These are phyloP conservation scores for Ictalurus punctatus DNA, from an alignment of 2,113 vertebrate species.

Conservation along the genomic window DNA sequence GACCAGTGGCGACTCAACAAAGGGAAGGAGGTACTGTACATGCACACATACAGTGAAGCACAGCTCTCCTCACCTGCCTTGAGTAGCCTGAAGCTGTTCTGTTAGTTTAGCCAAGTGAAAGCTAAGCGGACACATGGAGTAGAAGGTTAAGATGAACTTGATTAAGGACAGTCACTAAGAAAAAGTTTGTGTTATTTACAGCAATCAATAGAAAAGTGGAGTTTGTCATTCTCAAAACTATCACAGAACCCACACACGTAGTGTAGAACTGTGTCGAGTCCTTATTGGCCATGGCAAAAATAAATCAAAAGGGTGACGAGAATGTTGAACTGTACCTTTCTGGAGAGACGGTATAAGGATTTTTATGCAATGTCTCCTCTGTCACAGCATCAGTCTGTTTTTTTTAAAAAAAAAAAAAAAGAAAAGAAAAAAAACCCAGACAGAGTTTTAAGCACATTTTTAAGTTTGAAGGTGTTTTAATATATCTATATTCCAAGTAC, in stretches of 20 bases:
- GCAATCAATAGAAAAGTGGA: constrained; percentile 5
- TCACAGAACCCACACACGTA: background rate
- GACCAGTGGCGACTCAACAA: constrained; percentile 8
- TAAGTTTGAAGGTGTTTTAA: background rate
- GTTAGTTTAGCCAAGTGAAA: constrained; percentile 77
- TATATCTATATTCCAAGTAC: background rate
- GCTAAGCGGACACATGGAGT: constrained; percentile 59
- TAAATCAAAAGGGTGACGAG: background rate
- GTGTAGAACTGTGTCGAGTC: constrained; percentile 25
- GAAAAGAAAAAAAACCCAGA: background rate
- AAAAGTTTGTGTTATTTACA: constrained; percentile 8
- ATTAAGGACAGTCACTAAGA: constrained; percentile 10
- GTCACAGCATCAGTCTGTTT: constrained; percentile 55
- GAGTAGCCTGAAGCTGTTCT: constrained; percentile 78
- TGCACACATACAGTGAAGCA: constrained; percentile 47
- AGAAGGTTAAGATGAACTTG: constrained; percentile 28
- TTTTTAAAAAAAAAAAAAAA: constrained; percentile 26
- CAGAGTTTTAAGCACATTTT: background rate
- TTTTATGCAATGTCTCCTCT: constrained; percentile 67
- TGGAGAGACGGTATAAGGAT: constrained; percentile 64
- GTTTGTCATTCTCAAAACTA: background rate
- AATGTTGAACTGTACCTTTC: constrained; percentile 64
- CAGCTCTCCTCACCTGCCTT: constrained; percentile 73
- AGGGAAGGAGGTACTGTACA: constrained; percentile 38
- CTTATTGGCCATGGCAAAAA: background rate